Conservation (phyloP, 2,113 vertebrate species). For the Hemiscyllium ocellatum region DNA sequence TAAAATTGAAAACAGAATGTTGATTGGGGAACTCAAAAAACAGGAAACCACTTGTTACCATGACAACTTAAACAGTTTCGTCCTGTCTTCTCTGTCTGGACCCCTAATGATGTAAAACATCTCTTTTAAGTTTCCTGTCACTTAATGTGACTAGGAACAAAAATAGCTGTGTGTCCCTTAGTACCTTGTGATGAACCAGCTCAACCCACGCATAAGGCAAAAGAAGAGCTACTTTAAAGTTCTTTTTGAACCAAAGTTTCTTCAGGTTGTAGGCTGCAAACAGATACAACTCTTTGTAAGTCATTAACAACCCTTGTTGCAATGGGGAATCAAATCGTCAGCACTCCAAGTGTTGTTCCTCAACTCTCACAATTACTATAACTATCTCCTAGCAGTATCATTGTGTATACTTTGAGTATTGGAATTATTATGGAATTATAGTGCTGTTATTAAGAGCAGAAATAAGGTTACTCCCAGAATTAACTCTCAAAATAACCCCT, state of each 20-base stretch:
- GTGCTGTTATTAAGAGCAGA: not conserved
- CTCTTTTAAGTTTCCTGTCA: no score
- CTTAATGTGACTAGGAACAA: not conserved
- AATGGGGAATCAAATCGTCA: not conserved
- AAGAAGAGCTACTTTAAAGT: not conserved
- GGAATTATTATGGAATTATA: not conserved
- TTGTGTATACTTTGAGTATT: not conserved
- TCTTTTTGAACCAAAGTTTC: not conserved
- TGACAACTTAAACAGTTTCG: not conserved
- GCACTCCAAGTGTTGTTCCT: not conserved
- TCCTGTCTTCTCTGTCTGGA: no score
- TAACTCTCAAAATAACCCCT: not conserved
- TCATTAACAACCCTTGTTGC: not conserved
- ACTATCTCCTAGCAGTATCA: not conserved
- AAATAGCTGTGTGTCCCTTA: not conserved
- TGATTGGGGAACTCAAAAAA: not conserved
- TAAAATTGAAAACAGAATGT: not conserved
- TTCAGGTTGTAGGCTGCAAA: not conserved
- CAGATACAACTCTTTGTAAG: not conserved
- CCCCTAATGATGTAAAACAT: no score
- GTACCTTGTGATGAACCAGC: not conserved
- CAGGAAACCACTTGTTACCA: not conserved
- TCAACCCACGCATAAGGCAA: not conserved
- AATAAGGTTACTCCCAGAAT: not conserved
- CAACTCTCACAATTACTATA: not conserved